Base-by-base conservation (phyloP, 1,140 invertebrate species). In the Venustaconcha ellipsiformis region DNA sequence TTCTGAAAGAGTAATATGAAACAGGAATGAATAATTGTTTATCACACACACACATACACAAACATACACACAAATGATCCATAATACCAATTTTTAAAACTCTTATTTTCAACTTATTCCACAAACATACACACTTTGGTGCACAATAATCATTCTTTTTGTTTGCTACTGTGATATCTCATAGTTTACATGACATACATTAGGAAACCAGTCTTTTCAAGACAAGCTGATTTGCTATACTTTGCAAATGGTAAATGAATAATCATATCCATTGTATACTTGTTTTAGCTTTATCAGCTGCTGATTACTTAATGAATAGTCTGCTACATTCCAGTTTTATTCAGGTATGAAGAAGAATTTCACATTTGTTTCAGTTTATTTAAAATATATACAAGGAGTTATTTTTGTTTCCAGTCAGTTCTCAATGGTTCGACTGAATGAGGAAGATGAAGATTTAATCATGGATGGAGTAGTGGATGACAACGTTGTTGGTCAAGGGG, bases 381-480 rank as follows among this genome's bases (percentile, higher is more conserved):
- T 48, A 48, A 48, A 48, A 48, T 48, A 11, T 48, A 48, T 48
- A 48, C 37, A 48, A 6, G 11, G 37, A 48, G 37, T 48, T 48
- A 8, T 48, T 67, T 30, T 64, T 37, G n/a, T 30, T 74, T 79
- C 20, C 78, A 82, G 83, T 20, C 83, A 84, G 68, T 84, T 84
- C 70, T 73, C 78, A 58, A 84, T 84, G 83, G 73, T 79, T 1
- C 60, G 83, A 59, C 64, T 84, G 12, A 72, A 81, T 63, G 82
- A 82, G 37, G 83, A 84, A 15, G 80, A 83, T 63, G 81, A 82
- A 57, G 73, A 76, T 37, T 67, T 82, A 57, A 68, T 74, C 1
- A 56, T 30, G 12, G 63, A 66, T 30, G 76, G 71, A 1, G 48
- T 30, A 12, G 80, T 82, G 20, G 79, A 78, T 60, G 82, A 83